Base-by-base conservation (phyloP, 2,797 vertebrate species). In the Diplodus puntazzo region DNA sequence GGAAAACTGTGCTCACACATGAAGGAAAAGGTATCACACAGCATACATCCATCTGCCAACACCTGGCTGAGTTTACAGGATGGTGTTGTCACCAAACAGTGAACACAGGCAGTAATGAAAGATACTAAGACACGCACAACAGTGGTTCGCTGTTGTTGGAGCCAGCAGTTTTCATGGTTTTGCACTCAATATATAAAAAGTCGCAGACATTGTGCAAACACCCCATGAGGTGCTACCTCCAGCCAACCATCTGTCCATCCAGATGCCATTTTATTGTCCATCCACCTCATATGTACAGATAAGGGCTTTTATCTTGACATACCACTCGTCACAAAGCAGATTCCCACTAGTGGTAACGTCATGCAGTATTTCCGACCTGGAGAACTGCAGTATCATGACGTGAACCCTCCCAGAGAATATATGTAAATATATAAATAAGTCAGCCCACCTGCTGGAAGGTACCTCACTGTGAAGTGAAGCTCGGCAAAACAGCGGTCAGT, bases 181-280 rank as follows among this genome's bases (percentile, higher is more conserved):
- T 18, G 3, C 13, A 27, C 11, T 11, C 34, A 23, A 58, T 34
- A 59, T 48, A 45, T 60, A 59, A 45, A 11, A 59, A 27, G 4
- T 10, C 43, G 39, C 61, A 63, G 63, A 34, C 8, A 18, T 12
- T 25, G 20, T 55, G 13, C 20, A 27, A 67, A 39, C 55, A 49
- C 27, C 59, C 20, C 23, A 59, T 34, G 61, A 59, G 61, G 18
- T 59, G 34, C 20, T 20, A 17, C 25, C 34, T 46, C 43, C 58
- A 75, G 39, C 62, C 48, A 71, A 70, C 55, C 84, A 71, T 77
- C 65, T 79, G 69, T 69, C 73, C 30, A 55, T 58, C 60, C 55
- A 55, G 65, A 80, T 64, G 59, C 54, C 34, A 39, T 54, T 59
- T 45, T 20, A 48, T 55, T 11, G 75, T 67, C 43, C 14, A 21